Base-by-base conservation (phyloP, 2,888 invertebrate genomes). In the Lissonota sp. region DNA sequence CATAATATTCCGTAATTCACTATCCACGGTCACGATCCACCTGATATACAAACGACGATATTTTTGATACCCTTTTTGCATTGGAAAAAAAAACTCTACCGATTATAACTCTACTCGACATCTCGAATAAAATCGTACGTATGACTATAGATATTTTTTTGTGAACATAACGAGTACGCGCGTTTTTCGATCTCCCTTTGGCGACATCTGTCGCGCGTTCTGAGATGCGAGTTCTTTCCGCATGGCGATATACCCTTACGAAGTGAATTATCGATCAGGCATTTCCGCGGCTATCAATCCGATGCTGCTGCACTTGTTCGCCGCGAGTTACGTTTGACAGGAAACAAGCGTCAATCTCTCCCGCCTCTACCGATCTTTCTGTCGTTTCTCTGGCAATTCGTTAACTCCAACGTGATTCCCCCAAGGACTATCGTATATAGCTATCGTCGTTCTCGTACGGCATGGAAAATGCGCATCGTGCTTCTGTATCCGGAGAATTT, bases 281-380 rank as follows among this genome's bases (percentile, higher is more conserved):
- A 74, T 74, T 79, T 79, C 79, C 74, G 79, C 53, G 74, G 64
- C 74, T 70, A 79, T 79, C 74, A 74, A 79, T 79, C 74, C 74
- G 74, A 64, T 57, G 46, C 40, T 46, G 49, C 44, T 44, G 60
- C 49, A 8, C 57, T 40, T 40, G 66, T 16, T 12, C 57, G 49
- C 53, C 58, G 57, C 39, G 49, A 26, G 26, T 55, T 63, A 42
- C 69, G 49, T 51, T 58, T 64, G 74, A 74, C 74, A 70, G 64
- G 16, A 42, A 64, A 62, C 49, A 66, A 73, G 60, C 14, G 46
- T 58, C 26, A 26, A 26, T 26, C 71, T 66, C 78, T 57, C 40
- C 39, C 7, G 64, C 37, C 40, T 44, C 63, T 46, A 62, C 71
- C 55, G 72, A 73, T 73, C 67, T 64, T 63, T 73, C 55, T 46